Conservation (phyloP, 2,113 vertebrate genomes). For the Piaya cayana region DNA sequence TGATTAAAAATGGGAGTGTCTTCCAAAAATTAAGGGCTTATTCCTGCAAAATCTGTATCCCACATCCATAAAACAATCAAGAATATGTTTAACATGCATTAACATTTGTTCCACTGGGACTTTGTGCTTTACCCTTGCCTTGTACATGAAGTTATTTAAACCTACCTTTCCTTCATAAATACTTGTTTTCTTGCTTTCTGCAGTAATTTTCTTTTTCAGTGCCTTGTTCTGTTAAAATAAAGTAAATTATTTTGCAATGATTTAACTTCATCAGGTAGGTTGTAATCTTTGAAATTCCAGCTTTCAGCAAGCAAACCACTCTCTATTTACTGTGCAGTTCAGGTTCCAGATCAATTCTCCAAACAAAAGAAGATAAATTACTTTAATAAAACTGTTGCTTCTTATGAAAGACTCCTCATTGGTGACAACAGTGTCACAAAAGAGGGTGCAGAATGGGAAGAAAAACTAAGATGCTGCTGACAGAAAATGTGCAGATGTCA, state of each 20-base stretch:
- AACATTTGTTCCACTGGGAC: not conserved
- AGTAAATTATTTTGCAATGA: not conserved
- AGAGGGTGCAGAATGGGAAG: not conserved
- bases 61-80: not conserved
- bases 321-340: not conserved
- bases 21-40: not conserved
- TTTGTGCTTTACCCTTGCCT: not conserved
- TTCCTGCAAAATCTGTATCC: not conserved
- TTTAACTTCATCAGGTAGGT: not conserved
- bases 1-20: not conserved
- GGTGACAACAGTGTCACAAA: not conserved
- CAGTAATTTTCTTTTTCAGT: slow-evolving; percentile 83
- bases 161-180: slow-evolving; percentile 73
- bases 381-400: not conserved
- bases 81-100: not conserved
- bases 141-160: not conserved
- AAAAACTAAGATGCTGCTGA: not conserved
- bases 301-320: not conserved
- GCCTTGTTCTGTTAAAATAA: slow-evolving; percentile 82
- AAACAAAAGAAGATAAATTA: not conserved
- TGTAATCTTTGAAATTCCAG: not conserved
- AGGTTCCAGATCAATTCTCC: not conserved
- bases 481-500: not conserved
- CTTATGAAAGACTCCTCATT: not conserved
- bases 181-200: slow-evolving; percentile 79